Conservation (phyloP, 2,113 vertebrate genomes). For the Leucosticte australis region DNA sequence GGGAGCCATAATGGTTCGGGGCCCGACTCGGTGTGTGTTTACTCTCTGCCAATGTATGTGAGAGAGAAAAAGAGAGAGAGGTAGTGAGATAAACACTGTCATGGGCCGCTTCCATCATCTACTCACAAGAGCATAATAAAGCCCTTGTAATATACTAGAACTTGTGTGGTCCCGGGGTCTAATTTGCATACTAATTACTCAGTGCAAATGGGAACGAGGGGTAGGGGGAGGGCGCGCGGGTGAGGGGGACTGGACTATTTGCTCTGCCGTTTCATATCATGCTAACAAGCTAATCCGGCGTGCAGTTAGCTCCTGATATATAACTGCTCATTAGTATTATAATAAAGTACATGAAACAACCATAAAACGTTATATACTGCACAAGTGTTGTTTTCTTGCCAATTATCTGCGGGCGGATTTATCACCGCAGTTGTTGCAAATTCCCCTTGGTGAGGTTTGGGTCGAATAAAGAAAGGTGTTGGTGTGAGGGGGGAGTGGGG, state of each 20-base stretch:
- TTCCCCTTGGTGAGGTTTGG: conserved; percentile 87
- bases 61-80: conserved; percentile 69
- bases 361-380: conserved; percentile 98
- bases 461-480: conserved; percentile 86
- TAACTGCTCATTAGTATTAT: conserved; percentile 97
- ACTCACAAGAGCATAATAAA: conserved; percentile 95
- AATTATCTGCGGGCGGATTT: conserved; percentile 95
- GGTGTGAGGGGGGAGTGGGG: conserved; percentile 66
- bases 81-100: conserved; percentile 85
- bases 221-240: conserved; percentile 67
- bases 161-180: conserved; percentile 95
- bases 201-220: conserved; percentile 91
- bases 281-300: conserved; percentile 93
- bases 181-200: conserved; percentile 99
- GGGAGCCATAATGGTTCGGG: conserved; percentile 62
- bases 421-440: conserved; percentile 89
- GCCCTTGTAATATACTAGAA: conserved; percentile 98
- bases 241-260: conserved; percentile 84
- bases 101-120: conserved; percentile 85
- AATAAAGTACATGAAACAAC: conserved; percentile 97
- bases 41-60: conserved; percentile 65
- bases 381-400: conserved; percentile 97
- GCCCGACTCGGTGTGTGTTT: conserved; percentile 65
- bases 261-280: conserved; percentile 88
- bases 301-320: conserved; percentile 90